Evolutionary conservation across 2,797 vertebrate species (phyloP).

Genomic region (Alfaro cultratus): DNA sequence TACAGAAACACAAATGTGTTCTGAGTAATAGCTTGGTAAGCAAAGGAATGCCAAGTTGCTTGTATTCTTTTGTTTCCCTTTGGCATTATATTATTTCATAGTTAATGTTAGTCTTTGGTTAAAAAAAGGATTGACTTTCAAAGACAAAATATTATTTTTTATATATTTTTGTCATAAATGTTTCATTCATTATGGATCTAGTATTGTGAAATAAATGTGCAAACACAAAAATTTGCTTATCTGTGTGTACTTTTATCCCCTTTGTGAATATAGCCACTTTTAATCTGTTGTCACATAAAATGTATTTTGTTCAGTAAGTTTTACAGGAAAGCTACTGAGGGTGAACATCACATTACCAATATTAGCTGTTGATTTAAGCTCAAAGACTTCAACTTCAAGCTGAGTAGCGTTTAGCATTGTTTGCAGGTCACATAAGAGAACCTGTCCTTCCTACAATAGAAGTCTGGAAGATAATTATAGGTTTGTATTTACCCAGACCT

Average conservation of each 20-base stretch:
- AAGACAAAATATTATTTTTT: background rate
- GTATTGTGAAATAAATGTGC: constrained; percentile 20
- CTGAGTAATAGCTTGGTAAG: background rate
- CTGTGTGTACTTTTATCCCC: background rate
- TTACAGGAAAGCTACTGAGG: background rate
- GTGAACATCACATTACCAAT: background rate
- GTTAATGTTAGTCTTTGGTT: constrained; percentile 3
- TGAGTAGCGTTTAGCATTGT: background rate
- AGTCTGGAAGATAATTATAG: background rate
- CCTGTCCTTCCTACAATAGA: background rate
- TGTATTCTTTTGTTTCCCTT: background rate
- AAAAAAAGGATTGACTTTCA: background rate
- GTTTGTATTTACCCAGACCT: background rate
- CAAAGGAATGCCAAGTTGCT: background rate
- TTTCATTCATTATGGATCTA: background rate
- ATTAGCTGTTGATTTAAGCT: background rate
- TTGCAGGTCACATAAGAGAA: background rate
- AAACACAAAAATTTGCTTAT: background rate
- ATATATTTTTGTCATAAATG: background rate
- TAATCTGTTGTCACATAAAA: background rate
- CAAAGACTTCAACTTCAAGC: background rate
- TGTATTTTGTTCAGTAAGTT: background rate
- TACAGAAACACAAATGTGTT: background rate
- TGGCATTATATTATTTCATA: background rate
- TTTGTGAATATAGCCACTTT: background rate